Percentiles rank a stretch among this genome's conserved stretches.
phyloP scores from a whole-genome alignment of 2,797 vertebrate genomes.

The Syncerus caffer region DNA sequence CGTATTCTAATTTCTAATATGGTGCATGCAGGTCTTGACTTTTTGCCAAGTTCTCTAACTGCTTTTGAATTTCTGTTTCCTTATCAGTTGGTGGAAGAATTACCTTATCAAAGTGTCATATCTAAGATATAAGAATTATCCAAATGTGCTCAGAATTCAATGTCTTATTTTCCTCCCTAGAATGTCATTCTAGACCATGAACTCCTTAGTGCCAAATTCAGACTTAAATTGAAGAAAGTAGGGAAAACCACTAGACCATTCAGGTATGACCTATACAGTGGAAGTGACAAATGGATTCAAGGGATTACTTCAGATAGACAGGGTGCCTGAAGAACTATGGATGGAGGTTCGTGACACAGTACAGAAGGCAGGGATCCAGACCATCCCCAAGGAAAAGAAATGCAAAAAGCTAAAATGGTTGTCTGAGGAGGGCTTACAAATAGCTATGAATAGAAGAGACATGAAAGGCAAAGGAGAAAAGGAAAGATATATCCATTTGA shows the following conservation, averaged over 20 bases:
- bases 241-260: not conserved
- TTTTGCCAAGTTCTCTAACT: not conserved
- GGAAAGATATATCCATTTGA: not conserved
- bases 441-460: not conserved
- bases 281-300: not conserved
- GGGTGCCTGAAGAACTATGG: not conserved
- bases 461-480: not conserved
- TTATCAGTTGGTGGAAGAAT: not conserved
- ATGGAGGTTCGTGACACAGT: not conserved
- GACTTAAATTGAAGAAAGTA: not conserved
- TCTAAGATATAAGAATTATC: not conserved
- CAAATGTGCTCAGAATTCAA: not conserved
- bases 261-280: not conserved
- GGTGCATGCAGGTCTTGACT: not conserved
- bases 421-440: not conserved
- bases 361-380: not conserved
- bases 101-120: not conserved
- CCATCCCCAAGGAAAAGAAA: not conserved
- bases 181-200: not conserved
- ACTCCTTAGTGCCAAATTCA: not conserved
- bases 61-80: not conserved
- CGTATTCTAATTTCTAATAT: not conserved
- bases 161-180: not conserved
- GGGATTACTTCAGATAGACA: not conserved
- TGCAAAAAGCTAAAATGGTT: not conserved